Evolutionary conservation across 2,113 vertebrate species (phyloP), one percentile per base, ranked within the genome.

Genomic region (Thymallus thymallus): DNA sequence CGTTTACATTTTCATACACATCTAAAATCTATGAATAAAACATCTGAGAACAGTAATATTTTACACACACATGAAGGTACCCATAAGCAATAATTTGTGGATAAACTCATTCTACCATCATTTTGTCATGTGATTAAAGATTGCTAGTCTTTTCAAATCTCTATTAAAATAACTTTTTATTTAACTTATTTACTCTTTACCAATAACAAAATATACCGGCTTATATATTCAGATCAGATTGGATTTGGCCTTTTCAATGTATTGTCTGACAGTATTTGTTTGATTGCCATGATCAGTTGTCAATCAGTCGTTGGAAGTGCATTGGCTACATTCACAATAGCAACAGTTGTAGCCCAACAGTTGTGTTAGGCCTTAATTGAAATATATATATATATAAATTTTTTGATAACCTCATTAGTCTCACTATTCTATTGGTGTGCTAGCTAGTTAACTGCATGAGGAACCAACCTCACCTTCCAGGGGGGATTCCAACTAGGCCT

Each of bases 391-490:
- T 62, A 26, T 26, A 26, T 26, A 26, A 2, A 26, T 62, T 9
- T 13, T 62, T 26, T 62, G 10, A 18, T 26, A 60, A n/a, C n/a
- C 23, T 60, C 16, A 60, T 9, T 60, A 60, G 18, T 9, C 18
- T 60, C 56, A 60, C 56, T 60, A 22, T 18, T 30, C 13, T 18
- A 29, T 29, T 65, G 24, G 63, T 22, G 66, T n/a, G 68, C 32
- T 69, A 56, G 41, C 64, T 73, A 73, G 66, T 10, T 69, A 55
- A 48, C 64, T 73, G 74, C 62, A 35, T 73, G 30, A 71, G 32
- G 51, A 73, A 82, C 41, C 67, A 80, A 85, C 70, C 85, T 85
- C 18, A 18, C 16, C 48, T 51, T 77, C 66, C 71, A 68, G 1
- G 9, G 35, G 41, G 32, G 4, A 5, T 20, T 46, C 41, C 22